These are phyloP conservation scores for Adela reaumurella DNA, from an alignment of 2,888 invertebrate species.

Conservation along the genomic window DNA sequence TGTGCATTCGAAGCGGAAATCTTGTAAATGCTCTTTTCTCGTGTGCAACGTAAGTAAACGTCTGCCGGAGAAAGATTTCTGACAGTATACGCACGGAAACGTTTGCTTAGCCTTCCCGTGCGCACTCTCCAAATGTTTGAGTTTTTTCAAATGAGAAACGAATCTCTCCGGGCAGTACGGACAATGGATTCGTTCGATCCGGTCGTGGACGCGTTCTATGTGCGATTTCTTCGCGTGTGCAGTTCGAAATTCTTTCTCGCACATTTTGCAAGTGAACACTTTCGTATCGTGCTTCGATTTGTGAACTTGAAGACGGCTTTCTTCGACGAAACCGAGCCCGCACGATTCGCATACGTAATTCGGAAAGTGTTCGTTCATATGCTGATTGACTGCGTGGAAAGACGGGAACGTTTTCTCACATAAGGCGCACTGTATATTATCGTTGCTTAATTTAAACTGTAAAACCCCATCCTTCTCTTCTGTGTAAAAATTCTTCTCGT, in stretches of 20 bases:
- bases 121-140: slow-evolving; percentile 19
- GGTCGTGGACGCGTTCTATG: slow-evolving; percentile 19
- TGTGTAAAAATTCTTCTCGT: slow-evolving; percentile 20
- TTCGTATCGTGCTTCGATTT: slow-evolving; percentile 35
- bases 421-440: background rate
- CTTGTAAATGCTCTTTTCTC: background rate
- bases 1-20: slow-evolving; percentile 24
- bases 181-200: slow-evolving; percentile 20
- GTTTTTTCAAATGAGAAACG: slow-evolving; percentile 16
- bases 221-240: slow-evolving; percentile 27
- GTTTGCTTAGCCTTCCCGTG: slow-evolving; percentile 23
- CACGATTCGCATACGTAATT: slow-evolving; percentile 33
- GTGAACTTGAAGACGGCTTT: slow-evolving; percentile 26
- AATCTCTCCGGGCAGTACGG: slow-evolving; percentile 24
- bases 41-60: background rate
- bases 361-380: slow-evolving; percentile 35
- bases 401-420: background rate
- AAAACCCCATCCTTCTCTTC: background rate
- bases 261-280: slow-evolving; percentile 32
- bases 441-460: background rate
- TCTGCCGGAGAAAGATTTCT: slow-evolving; percentile 22
- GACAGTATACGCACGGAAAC: slow-evolving; percentile 30
- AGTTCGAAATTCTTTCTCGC: slow-evolving; percentile 38
- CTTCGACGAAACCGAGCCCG: slow-evolving; percentile 26
- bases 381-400: slow-evolving; percentile 14